Base-by-base conservation (phyloP, 2,888 invertebrate species). In the Drosophila emarginata region DNA sequence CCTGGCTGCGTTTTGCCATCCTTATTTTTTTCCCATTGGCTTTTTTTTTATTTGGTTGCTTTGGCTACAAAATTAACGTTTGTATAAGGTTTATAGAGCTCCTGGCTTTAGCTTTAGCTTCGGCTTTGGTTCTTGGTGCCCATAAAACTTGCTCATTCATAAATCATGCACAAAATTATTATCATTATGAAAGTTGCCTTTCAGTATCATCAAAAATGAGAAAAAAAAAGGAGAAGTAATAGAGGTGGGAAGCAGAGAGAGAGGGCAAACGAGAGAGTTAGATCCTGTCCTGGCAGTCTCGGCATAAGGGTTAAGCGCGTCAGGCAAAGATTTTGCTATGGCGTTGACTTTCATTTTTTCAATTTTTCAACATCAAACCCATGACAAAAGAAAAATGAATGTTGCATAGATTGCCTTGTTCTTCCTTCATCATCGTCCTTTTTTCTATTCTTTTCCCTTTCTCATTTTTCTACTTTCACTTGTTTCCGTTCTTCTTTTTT, bases 121-220 rank as follows among this genome's bases (percentile, higher is more conserved):
- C n/a, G 50, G 32, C 51, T 72, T 73, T 68, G 67, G 62, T 70
- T 67, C 57, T 71, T 58, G 85, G 72, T 45, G 45, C 21, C 84
- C 76, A 85, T 85, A 82, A 85, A 85, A 85, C 87, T 87, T 85
- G 86, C 65, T 74, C 84, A 80, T 82, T 85, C 84, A 85, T 85
- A 85, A 85, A 85, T 85, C 84, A 85, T 85, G 80, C 79, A 87
- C 79, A 82, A 85, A 87, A 85, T 85, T 85, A 85, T 85, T 85
- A 85, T 87, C 84, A 85, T 85, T 87, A 85, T 82, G 83, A 82
- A 85, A 85, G 86, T 85, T 85, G 86, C 86, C 85, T 80, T 80
- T 78, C 74, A 72, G 73, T 78, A 83, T 77, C 77, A 83, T 78
- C 80, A 67, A 67, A 73, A 64, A 64, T 59, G 64, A 57, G 23